Evolutionary conservation across 1,140 invertebrate species (phyloP).

Genomic region (Diploscapter pachys): DNA sequence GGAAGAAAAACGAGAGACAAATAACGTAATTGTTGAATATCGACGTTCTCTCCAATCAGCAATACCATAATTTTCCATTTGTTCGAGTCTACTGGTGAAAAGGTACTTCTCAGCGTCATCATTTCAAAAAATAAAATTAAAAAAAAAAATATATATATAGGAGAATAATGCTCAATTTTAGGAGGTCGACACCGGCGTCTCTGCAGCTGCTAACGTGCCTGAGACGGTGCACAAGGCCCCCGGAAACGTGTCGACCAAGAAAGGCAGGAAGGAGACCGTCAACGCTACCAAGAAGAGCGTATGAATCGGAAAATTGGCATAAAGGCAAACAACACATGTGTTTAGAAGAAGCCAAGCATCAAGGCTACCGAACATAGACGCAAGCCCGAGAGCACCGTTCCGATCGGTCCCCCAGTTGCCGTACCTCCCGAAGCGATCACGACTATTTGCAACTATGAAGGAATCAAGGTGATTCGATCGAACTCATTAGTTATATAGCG

Average conservation of each 20-base stretch:
- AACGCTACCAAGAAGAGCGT: slow-evolving; percentile 23
- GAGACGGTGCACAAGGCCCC: slow-evolving; percentile 20
- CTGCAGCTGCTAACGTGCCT: slow-evolving; percentile 55
- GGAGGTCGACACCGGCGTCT: slow-evolving; percentile 36
- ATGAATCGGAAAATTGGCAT: no score
- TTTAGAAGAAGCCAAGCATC: slow-evolving; percentile 38
- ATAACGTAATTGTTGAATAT: no score
- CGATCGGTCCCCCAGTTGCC: slow-evolving; percentile 42
- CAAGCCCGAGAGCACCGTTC: slow-evolving; percentile 28
- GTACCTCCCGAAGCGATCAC: slow-evolving; percentile 47
- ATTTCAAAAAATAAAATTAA: no score
- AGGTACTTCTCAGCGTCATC: no score
- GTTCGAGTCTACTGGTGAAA: no score
- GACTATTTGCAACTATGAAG: slow-evolving; percentile 59
- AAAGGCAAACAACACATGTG: no score
- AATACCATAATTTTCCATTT: no score
- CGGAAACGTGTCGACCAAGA: slow-evolving; percentile 24
- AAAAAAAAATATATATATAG: no score
- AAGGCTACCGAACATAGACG: slow-evolving; percentile 36
- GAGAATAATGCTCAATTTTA: no score
- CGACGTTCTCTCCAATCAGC: no score
- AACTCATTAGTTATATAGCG: no score
- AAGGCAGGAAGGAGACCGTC: slow-evolving; percentile 18
- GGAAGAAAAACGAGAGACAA: no score
- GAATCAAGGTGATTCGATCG: slow-evolving; percentile 43